Percentiles rank a stretch among this genome's conserved stretches.
These are phyloP conservation scores for human (Homo sapiens) DNA, from an alignment of 2,113 vertebrate species.

Conservation along the genomic window GRCh38 chr16:23748501-23749000, in stretches of 20 bases:
- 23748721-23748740: not conserved
- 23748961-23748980: no score
- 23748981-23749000: no score
- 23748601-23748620: not conserved
- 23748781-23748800: constrained; percentile 6
- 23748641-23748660: constrained; percentile 11
- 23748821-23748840: constrained; percentile 21
- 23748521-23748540: no score
- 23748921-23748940: no score
- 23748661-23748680: not conserved
- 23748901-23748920: no score
- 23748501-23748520: no score
- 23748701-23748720: constrained; percentile 4
- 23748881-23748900: not conserved
- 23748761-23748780: not conserved
- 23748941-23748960: no score
- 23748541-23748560: no score
- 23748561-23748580: no score
- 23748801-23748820: not conserved
- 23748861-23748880: constrained; percentile 38
- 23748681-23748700: not conserved
- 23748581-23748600: not conserved
- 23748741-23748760: not conserved
- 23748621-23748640: not conserved
- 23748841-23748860: not conserved